Conservation (phyloP, 1,140 invertebrate genomes). For the Heterodera carotae region DNA sequence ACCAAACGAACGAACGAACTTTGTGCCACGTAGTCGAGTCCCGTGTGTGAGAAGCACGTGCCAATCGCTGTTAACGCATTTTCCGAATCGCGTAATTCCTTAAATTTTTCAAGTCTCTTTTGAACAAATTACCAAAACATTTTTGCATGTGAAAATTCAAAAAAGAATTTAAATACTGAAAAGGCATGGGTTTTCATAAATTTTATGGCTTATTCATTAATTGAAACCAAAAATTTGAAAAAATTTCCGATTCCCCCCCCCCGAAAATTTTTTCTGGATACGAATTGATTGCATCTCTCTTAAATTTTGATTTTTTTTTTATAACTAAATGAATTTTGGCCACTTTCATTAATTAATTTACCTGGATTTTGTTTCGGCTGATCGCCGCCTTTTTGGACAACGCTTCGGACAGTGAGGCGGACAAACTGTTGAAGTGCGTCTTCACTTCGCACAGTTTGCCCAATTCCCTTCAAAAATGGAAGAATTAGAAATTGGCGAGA, state of each 20-base stretch:
- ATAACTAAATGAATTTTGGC: too few species aligned
- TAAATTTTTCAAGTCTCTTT: not conserved
- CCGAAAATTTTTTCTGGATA: too few species aligned
- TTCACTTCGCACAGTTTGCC: constrained; percentile 53
- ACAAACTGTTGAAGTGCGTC: constrained; percentile 56
- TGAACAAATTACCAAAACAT: not conserved
- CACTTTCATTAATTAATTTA: not conserved
- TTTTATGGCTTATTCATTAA: too few species aligned
- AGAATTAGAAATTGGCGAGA: constrained; percentile 14
- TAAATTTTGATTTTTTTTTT: too few species aligned
- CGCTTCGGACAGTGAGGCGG: constrained; percentile 54
- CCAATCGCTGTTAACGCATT: constrained; percentile 62
- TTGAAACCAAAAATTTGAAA: too few species aligned
- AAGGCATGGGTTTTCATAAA: too few species aligned
- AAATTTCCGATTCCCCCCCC: too few species aligned
- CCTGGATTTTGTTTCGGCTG: constrained; percentile 42
- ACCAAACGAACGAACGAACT: too few species aligned
- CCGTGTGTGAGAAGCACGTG: constrained; percentile 63
- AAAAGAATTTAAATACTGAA: not conserved
- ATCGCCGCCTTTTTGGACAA: constrained; percentile 57
- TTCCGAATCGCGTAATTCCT: constrained; percentile 52
- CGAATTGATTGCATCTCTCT: too few species aligned
- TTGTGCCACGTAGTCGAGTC: constrained; percentile 62
- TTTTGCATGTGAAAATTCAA: not conserved
- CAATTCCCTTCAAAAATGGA: constrained; percentile 54